A percentile compares a stretch with the other conserved stretches of the same genome.
phyloP scores from a whole-genome alignment of 2,113 vertebrate species.

The Lophotis ruficrista region DNA sequence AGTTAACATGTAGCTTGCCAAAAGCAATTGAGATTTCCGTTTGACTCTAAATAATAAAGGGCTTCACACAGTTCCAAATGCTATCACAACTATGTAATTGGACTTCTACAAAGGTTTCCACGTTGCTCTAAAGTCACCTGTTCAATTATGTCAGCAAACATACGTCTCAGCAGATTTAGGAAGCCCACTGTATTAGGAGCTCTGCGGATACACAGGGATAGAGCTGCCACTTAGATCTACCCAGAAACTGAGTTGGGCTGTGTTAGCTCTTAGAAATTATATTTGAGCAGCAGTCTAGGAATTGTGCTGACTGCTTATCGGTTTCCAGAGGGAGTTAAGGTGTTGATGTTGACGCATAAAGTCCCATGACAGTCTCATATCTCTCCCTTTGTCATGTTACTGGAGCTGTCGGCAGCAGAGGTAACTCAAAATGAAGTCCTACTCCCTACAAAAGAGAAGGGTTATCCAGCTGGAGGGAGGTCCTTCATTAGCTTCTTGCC shows the following conservation, averaged over 20 bases:
- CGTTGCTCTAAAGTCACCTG: not conserved
- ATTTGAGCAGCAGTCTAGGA: not conserved
- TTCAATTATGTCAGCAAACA: not conserved
- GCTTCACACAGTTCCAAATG: not conserved
- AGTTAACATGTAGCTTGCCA: not conserved
- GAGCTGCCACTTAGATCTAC: not conserved
- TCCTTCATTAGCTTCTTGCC: not conserved
- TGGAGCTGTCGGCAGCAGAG: not conserved
- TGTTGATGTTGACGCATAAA: not conserved
- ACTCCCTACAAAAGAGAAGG: not conserved
- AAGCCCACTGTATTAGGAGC: not conserved
- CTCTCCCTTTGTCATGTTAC: not conserved
- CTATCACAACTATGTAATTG: not conserved
- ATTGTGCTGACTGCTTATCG: not conserved
- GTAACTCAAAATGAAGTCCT: not conserved
- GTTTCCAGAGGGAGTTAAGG: not conserved
- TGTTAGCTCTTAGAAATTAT: not conserved
- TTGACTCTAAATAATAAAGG: not conserved
- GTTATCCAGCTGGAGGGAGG: not conserved
- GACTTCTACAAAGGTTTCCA: not conserved
- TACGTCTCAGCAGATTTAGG: not conserved
- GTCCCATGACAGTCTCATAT: not conserved
- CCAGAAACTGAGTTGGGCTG: not conserved
- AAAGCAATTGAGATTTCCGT: not conserved
- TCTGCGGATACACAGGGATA: not conserved